These are phyloP conservation scores for Motacilla tschutschensis DNA, from an alignment of 2,113 vertebrate species.

Conservation along the genomic window DNA sequence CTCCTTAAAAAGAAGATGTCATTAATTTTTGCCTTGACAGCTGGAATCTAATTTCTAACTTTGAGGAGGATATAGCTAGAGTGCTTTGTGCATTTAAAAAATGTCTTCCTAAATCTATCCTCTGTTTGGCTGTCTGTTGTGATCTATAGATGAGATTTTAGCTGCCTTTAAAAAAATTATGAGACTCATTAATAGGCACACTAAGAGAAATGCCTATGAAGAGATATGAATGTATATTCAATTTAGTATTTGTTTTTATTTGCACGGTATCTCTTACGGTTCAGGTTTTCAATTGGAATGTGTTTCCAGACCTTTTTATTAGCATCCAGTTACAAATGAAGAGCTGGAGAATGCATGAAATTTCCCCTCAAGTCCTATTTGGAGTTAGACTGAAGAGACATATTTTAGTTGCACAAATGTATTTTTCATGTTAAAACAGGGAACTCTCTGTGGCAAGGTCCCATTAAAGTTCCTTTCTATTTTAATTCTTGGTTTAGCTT, in stretches of 20 bases:
- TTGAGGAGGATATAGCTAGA: background rate
- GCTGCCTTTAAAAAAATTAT: background rate
- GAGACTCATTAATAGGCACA: background rate
- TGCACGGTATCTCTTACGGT: background rate
- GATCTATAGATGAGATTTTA: background rate
- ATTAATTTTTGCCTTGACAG: background rate
- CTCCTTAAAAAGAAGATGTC: background rate
- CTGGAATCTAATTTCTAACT: background rate
- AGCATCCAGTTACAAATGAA: background rate
- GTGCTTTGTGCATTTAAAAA: background rate
- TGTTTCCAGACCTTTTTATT: background rate
- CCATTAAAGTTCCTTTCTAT: background rate
- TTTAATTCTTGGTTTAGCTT: background rate
- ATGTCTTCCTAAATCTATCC: background rate
- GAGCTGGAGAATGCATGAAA: background rate
- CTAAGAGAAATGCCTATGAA: background rate
- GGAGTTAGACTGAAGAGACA: background rate
- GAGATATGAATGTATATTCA: background rate
- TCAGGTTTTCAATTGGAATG: background rate
- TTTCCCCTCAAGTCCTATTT: background rate
- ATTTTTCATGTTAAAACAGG: background rate
- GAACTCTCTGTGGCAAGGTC: background rate
- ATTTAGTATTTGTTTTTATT: background rate
- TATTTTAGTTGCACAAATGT: background rate
- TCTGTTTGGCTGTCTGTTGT: background rate